Conservation (phyloP, 2,888 invertebrate genomes). For the Listrodromus nycthemerus region DNA sequence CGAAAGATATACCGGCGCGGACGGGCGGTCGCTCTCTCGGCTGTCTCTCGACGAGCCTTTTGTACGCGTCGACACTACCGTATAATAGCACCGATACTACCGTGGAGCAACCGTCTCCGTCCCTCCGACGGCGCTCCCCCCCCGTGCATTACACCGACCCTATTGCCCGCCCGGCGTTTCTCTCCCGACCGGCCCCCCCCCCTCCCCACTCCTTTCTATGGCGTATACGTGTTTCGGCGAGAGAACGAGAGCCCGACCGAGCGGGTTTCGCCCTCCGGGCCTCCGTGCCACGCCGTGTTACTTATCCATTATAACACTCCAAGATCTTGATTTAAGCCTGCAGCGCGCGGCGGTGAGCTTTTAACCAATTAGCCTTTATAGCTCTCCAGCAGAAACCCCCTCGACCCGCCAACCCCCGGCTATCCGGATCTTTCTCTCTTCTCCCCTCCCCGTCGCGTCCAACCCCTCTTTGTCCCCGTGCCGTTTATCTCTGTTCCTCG, state of each 20-base stretch:
- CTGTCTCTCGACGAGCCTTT: conserved; percentile 3
- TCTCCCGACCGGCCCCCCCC: conserved; percentile 47
- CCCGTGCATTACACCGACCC: conserved; percentile 43
- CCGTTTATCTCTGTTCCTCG: conserved; percentile 54
- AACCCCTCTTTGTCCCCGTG: conserved; percentile 28
- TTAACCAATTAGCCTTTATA: conserved; percentile 85
- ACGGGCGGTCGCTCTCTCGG: conserved; percentile 58
- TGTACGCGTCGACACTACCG: conserved; percentile 9
- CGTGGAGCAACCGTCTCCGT: neutral
- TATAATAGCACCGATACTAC: conserved; percentile 11
- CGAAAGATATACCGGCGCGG: conserved; percentile 77
- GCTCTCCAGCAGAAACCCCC: conserved; percentile 74
- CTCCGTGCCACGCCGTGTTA: conserved; percentile 83
- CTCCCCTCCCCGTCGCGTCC: conserved; percentile 41
- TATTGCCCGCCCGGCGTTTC: conserved; percentile 54
- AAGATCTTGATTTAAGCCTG: conserved; percentile 85
- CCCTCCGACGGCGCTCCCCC: conserved; percentile 23
- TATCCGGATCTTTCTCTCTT: conserved; percentile 22
- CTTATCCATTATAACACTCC: conserved; percentile 85
- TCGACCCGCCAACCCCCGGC: conserved; percentile 39
- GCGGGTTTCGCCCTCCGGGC: conserved; percentile 71
- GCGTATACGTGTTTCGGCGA: conserved; percentile 58
- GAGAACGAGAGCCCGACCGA: conserved; percentile 64
- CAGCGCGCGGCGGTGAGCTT: conserved; percentile 84
- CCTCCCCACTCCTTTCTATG: no score